These are phyloP conservation scores for Nycticryphes semicollaris DNA, from an alignment of 2,113 vertebrate species.

Conservation along the genomic window DNA sequence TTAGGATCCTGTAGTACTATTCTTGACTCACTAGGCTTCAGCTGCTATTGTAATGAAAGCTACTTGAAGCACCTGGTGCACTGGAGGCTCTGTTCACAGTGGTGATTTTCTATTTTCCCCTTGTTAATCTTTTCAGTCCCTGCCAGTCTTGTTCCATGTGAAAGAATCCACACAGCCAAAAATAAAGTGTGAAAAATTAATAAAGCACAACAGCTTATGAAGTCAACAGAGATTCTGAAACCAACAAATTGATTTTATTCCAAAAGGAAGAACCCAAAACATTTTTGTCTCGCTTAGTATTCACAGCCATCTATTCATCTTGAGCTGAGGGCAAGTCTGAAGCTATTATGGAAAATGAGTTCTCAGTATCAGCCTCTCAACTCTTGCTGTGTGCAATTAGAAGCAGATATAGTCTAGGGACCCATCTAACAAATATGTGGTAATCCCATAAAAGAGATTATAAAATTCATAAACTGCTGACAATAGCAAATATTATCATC, in stretches of 20 bases:
- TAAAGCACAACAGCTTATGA: not conserved
- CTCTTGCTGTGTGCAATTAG: not conserved
- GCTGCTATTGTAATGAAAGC: not conserved
- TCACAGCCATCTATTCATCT: not conserved
- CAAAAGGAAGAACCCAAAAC: not conserved
- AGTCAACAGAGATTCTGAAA: not conserved
- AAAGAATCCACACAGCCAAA: not conserved
- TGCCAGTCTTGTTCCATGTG: not conserved
- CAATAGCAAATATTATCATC: not conserved
- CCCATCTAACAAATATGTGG: not conserved
- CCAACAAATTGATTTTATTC: not conserved
- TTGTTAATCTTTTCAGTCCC: not conserved
- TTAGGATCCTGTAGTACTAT: not conserved
- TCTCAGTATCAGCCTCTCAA: conserved; percentile 12
- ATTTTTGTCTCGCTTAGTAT: not conserved
- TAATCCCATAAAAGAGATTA: not conserved
- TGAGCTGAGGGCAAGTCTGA: not conserved
- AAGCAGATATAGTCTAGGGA: not conserved
- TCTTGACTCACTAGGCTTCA: not conserved
- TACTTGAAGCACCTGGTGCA: not conserved
- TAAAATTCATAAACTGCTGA: not conserved
- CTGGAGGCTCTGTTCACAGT: not conserved
- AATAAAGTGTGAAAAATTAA: conserved; percentile 19
- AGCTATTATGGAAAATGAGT: not conserved
- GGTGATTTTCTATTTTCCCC: not conserved